Evolutionary conservation across 1,140 invertebrate species (phyloP), one percentile per base, ranked within the genome.

Genomic region (Grapholita molesta): DNA sequence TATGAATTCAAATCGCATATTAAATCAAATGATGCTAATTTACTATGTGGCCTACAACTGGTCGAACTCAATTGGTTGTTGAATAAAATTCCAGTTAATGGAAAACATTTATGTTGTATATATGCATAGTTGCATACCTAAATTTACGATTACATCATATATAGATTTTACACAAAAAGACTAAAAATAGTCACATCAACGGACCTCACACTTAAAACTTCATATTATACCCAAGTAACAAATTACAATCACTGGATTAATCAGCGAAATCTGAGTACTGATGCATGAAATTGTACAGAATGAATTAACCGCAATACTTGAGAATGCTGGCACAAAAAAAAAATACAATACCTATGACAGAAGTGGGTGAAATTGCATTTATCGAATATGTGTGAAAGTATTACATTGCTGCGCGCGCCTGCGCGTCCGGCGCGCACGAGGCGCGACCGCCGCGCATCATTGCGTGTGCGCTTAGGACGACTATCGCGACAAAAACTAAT

Each of bases 331-430:
- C 23, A 55, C 52, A 55, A 61, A 61, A 61, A 61, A 61, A 61
- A 61, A 61, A 48, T 12, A 61, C 55, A 61, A 61, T 61, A 48
- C 38, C 5, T 48, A 28, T 61, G 55, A 61, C 25, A 61, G 55
- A 61, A 80, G 79, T 83, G 75, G 80, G 82, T 80, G 85, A 86
- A 85, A 86, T 78, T 86, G 69, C 70, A 65, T 75, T 70, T 72
- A 73, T 78, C 69, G 52, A 70, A 77, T 74, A 83, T 75, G 82
- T 81, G 86, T 86, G 86, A 89, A 89, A 87, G 86, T 87, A 81
- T 70, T 76, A 71, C 66, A 70, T 66, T 73, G 74, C 73, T 65
- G 74, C 73, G 67, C 64, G 71, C 67, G 78, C 73, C 78, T 71
- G 77, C 75, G 82, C 48, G 61, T 38, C 38, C 68, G 48, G 74